Percentiles rank a stretch among this genome's conserved stretches.
These are phyloP conservation scores for Dynastes hyllus DNA, from an alignment of 2,888 invertebrate genomes.

Conservation along the genomic window DNA sequence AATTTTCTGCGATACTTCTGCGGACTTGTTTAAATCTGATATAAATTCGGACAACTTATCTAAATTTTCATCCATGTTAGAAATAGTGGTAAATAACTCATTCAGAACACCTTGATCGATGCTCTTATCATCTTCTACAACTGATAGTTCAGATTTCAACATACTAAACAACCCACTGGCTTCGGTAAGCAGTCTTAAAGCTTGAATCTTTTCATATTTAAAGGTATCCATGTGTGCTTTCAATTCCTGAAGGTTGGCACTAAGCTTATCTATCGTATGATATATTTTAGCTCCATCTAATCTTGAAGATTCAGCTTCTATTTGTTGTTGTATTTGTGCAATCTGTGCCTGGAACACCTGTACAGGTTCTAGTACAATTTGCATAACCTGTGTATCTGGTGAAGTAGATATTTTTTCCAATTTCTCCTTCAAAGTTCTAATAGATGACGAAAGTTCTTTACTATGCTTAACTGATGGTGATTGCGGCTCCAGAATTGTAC, in stretches of 20 bases:
- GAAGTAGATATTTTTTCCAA: conserved; percentile 6
- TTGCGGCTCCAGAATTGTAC: conserved; percentile 9
- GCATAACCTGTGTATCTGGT: conserved; percentile 14
- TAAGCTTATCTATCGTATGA: not conserved
- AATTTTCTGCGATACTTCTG: not conserved
- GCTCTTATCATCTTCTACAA: conserved; percentile 13
- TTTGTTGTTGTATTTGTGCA: conserved; percentile 6
- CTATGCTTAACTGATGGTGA: not conserved
- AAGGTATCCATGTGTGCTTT: not conserved
- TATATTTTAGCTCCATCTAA: conserved; percentile 9
- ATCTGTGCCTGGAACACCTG: conserved; percentile 18
- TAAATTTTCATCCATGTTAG: conserved; percentile 12
- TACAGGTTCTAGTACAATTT: conserved; percentile 12
- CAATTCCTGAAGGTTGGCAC: not conserved
- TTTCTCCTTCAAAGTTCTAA: conserved; percentile 15
- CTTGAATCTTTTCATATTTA: conserved; percentile 33
- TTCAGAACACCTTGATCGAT: not conserved
- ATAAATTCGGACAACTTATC: not conserved
- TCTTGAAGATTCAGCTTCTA: not conserved
- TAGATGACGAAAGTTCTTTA: not conserved
- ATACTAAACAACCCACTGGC: conserved; percentile 6
- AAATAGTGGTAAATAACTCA: not conserved
- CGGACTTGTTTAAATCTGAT: conserved; percentile 5
- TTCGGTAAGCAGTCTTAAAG: conserved; percentile 10
- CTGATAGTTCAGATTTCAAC: conserved; percentile 34